phyloP scores from a whole-genome alignment of 2,888 invertebrate genomes.

The Erebia aethiops region DNA sequence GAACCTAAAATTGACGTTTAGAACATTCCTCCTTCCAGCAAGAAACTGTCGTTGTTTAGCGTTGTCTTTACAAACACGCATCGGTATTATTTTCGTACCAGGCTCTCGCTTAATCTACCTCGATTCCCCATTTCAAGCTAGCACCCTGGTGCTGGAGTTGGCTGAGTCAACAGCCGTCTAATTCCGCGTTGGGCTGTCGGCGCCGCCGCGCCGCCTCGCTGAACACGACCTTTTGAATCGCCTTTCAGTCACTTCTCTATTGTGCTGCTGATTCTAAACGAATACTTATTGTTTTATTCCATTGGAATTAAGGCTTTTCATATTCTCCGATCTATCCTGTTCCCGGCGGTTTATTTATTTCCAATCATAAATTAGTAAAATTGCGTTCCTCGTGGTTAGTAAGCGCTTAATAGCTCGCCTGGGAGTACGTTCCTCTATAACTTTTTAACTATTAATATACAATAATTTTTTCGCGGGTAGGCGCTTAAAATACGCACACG shows the following conservation, averaged over 20 bases:
- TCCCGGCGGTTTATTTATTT: not conserved
- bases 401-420: too few species aligned
- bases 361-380: too few species aligned
- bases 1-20: too few species aligned
- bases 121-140: not conserved
- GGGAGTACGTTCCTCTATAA: too few species aligned
- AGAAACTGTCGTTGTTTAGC: not conserved
- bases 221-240: constrained; percentile 22
- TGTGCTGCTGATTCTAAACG: not conserved
- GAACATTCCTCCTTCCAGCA: not conserved
- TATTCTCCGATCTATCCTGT: not conserved
- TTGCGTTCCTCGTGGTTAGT: too few species aligned
- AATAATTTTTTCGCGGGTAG: too few species aligned
- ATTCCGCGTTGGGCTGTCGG: not conserved
- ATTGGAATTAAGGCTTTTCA: not conserved
- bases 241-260: constrained; percentile 20
- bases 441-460: too few species aligned
- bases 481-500: too few species aligned
- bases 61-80: not conserved
- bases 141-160: not conserved
- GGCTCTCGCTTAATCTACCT: not conserved
- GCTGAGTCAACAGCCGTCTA: not conserved
- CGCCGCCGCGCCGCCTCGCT: too few species aligned
- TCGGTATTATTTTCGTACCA: not conserved
- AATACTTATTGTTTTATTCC: not conserved